These are phyloP conservation scores for Peromyscus leucopus DNA, from an alignment of 2,113 vertebrate species.

Conservation along the genomic window DNA sequence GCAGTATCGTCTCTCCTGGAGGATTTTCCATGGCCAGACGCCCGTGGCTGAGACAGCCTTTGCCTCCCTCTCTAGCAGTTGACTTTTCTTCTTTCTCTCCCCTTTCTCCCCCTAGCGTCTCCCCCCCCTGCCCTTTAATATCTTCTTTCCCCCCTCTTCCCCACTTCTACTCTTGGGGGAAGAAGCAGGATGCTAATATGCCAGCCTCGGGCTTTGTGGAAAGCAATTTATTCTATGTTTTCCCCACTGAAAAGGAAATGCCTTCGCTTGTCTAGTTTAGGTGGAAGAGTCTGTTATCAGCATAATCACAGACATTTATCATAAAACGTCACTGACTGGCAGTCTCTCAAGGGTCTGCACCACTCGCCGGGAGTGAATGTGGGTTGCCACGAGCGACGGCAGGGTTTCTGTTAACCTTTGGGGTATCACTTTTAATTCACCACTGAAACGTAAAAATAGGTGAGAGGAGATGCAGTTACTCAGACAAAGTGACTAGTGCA, in stretches of 20 bases:
- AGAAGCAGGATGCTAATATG: background rate
- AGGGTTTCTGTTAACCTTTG: slow-evolving; percentile 41
- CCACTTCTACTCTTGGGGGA: background rate
- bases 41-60: background rate
- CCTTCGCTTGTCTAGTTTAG: slow-evolving; percentile 23
- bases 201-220: background rate
- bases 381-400: background rate
- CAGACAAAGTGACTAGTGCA: slow-evolving; percentile 1
- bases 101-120: background rate
- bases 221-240: slow-evolving; percentile 10
- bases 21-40: background rate
- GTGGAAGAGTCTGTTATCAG: slow-evolving; percentile 51
- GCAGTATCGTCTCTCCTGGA: background rate
- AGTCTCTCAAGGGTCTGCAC: background rate
- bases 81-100: background rate
- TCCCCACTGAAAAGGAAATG: background rate
- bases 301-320: slow-evolving; percentile 52
- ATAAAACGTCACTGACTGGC: slow-evolving; percentile 35
- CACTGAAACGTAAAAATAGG: slow-evolving; percentile 61
- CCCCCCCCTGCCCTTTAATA: background rate
- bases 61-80: background rate
- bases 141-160: background rate
- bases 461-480: slow-evolving; percentile 50
- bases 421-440: slow-evolving; percentile 49
- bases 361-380: background rate